Evolutionary conservation across 2,113 vertebrate species (phyloP), one percentile per base, ranked within the genome.

Genomic region (Perognathus longimembris): DNA sequence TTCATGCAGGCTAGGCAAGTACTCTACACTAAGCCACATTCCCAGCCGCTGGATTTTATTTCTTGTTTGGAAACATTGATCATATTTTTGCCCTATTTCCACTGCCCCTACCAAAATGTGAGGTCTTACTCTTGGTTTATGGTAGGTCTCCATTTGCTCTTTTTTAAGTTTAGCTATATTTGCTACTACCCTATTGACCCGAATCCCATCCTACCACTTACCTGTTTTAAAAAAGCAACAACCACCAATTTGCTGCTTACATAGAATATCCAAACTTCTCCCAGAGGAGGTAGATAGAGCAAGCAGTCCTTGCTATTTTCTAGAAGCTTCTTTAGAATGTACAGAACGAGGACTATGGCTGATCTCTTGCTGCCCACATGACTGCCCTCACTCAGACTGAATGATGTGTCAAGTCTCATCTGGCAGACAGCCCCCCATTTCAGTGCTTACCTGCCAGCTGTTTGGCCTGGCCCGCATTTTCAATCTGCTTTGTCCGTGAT

Each of bases 401-500:
- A 12, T 45, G 45, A 3, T 54, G 15, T 4, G 17, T 14, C 50
- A 54, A 18, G 50, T 15, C 2, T 4, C 15, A 14, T 54, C 50
- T 54, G 50, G 50, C 50, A 54, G 14, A 54, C 50, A 9, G 2
- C 50, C 50, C 17, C 50, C 45, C 10, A 11, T 45, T 12, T 12
- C 50, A 54, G n/a, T n/a, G 54, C 67, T 97, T 97, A 98, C 98
- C 98, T 98, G 98, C 95, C 88, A 98, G 92, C 89, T 98, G 98
- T 90, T 98, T 98, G 24, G 97, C 92, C 0, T 98, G 98, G 85
- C 93, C 92, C 28, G 93, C 82, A 0, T 85, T 90, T 75, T 99
- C 99, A 88, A 96, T 92, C 96, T 98, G 98, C 96, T 99, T 99
- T 85, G 97, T 93, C 94, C 99, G 99, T 70, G 98, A 97, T 34